These are phyloP conservation scores for Petroica traversi DNA, from an alignment of 2,113 vertebrate species.

Conservation along the genomic window DNA sequence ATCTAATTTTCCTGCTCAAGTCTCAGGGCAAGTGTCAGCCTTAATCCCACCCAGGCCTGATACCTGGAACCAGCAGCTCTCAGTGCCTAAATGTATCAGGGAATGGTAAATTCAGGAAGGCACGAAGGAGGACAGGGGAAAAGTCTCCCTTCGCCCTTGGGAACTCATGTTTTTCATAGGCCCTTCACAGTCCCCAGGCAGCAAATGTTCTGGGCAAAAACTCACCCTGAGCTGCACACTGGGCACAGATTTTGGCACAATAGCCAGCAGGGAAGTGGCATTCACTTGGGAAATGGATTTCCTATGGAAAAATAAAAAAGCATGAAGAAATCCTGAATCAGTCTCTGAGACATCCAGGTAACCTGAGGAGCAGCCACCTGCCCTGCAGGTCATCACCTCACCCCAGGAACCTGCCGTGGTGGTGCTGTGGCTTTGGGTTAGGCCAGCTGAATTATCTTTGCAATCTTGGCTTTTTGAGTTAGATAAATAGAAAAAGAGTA, in stretches of 20 bases:
- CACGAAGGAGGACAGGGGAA: not conserved
- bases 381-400: not conserved
- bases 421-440: not conserved
- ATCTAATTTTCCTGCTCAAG: not conserved
- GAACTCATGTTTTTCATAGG: not conserved
- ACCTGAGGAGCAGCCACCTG: not conserved
- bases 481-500: not conserved
- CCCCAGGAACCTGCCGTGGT: not conserved
- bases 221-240: not conserved
- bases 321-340: not conserved
- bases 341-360: not conserved
- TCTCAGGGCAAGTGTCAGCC: not conserved
- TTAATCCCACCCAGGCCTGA: not conserved
- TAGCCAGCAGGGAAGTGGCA: not conserved
- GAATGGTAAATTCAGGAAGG: not conserved
- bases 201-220: not conserved
- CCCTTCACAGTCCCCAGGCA: not conserved
- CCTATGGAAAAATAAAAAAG: not conserved
- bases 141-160: accelerated
- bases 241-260: not conserved
- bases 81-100: not conserved
- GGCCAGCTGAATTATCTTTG: not conserved
- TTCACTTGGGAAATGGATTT: not conserved
- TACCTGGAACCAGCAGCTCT: not conserved
- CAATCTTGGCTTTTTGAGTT: not conserved